Conservation (phyloP, 2,113 vertebrate genomes). For the Hippotragus niger region DNA sequence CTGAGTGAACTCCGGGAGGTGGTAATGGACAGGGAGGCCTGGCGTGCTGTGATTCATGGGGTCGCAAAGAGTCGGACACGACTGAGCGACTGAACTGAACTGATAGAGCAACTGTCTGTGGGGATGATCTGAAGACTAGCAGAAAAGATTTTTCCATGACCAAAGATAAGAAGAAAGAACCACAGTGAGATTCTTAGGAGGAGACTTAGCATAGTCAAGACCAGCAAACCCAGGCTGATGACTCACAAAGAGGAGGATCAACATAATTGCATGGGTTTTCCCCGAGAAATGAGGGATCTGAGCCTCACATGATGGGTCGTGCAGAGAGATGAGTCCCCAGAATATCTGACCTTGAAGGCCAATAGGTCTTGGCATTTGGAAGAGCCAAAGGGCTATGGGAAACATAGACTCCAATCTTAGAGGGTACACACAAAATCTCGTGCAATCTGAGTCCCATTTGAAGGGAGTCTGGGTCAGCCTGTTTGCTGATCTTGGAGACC, state of each 20-base stretch:
- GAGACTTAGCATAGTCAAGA: no score
- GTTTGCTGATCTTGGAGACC: not conserved
- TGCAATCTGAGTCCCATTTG: not conserved
- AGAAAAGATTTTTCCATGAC: not conserved
- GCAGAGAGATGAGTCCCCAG: not conserved
- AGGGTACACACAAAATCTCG: rapidly evolving
- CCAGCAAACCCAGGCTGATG: not conserved
- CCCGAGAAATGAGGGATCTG: not conserved
- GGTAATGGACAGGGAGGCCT: no score
- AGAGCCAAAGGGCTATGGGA: not conserved
- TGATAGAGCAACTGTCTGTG: not conserved
- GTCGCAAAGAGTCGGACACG: no score
- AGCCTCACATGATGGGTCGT: not conserved
- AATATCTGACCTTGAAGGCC: not conserved
- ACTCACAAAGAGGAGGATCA: not conserved
- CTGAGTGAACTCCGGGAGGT: no score
- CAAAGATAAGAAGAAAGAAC: not conserved
- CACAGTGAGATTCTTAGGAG: not conserved
- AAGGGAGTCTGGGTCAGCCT: not conserved
- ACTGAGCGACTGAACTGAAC: no score
- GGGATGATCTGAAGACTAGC: not conserved
- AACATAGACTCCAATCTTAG: not conserved
- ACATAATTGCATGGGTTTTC: rapidly evolving
- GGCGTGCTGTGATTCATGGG: no score
- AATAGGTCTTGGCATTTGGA: not conserved